Evolutionary conservation across 2,113 vertebrate genomes (phyloP), one percentile per base, ranked within the genome.

Genomic region (Mugil cephalus): DNA sequence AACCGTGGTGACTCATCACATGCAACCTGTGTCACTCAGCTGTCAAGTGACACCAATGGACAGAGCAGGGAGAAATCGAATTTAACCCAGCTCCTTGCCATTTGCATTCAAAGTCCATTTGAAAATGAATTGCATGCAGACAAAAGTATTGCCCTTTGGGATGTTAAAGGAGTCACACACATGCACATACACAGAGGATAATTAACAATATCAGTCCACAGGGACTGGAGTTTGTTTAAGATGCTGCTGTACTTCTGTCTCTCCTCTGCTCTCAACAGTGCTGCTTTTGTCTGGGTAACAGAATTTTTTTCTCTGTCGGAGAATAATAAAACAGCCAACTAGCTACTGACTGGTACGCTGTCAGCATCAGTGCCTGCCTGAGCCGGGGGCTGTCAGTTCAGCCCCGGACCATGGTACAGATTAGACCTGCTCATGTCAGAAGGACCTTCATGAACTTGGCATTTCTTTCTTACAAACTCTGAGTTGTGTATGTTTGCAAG

Each of bases 221-320:
- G n/a, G n/a, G n/a, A n/a, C n/a, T n/a, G 24, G 13, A 19, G 14
- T 35, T 46, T 38, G 53, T 18, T 9, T 60, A 39, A 56, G 35
- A 76, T 61, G 34, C 52, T 66, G n/a, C 12, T 34, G 10, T 15
- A 46, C 55, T 69, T 50, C 6, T 7, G 3, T 15, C 47, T 75
- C 46, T 72, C 45, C 60, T 51, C 54, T 77, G 21, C 51, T 59
- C 68, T 52, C 24, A 71, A 85, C 63, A 82, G 17, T 35, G 11
- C 21, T 24, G 52, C 56, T 42, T 82, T 90, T 88, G 73, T 88
- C 45, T 48, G 47, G 10, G 40, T 63, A 66, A 71, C 61, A 80
- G 77, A 80, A 83, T 80, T 70, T 52, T 70, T 60, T 11, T 47
- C 67, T 77, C 64, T 80, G 83, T 87, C 52, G 63, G 50, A 79